A percentile compares a stretch with the other conserved stretches of the same genome.
phyloP scores from a whole-genome alignment of 1,140 invertebrate genomes.

The Plodia interpunctella region DNA sequence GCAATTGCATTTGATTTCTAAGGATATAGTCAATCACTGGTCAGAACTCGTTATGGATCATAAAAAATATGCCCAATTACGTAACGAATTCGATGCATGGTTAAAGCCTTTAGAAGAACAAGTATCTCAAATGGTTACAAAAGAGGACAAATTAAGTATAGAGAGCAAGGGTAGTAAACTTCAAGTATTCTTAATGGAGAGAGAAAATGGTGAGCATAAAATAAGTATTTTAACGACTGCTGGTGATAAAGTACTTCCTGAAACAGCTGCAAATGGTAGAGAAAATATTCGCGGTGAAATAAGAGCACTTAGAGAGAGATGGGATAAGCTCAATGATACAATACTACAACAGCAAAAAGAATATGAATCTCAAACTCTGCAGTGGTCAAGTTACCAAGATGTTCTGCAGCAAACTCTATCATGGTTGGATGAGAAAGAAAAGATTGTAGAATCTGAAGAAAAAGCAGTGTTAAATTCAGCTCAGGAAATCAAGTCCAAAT shows the following conservation, averaged over 20 bases:
- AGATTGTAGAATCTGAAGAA: conserved; percentile 85
- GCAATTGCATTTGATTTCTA: conserved; percentile 87
- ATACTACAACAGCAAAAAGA: conserved; percentile 89
- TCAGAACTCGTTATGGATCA: conserved; percentile 92
- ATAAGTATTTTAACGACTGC: conserved; percentile 84
- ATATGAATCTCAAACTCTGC: conserved; percentile 89
- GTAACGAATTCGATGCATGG: conserved; percentile 87
- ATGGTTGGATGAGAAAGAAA: conserved; percentile 93
- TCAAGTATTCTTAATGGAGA: conserved; percentile 87
- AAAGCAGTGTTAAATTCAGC: conserved; percentile 80
- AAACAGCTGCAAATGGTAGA: conserved; percentile 92
- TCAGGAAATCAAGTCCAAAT: conserved; percentile 91
- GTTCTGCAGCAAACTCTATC: conserved; percentile 87
- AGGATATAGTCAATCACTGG: conserved; percentile 93
- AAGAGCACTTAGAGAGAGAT: conserved; percentile 86
- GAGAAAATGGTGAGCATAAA: conserved; percentile 89
- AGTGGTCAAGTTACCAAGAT: conserved; percentile 91
- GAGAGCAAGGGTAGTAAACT: conserved; percentile 78
- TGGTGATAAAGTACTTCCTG: conserved; percentile 92
- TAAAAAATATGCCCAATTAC: conserved; percentile 86
- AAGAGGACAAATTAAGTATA: conserved; percentile 78
- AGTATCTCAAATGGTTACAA: conserved; percentile 80
- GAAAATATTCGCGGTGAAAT: conserved; percentile 92
- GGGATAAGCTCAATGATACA: conserved; percentile 90
- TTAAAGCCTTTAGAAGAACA: conserved; percentile 86